A percentile compares a stretch with the other conserved stretches of the same genome.
phyloP scores from a whole-genome alignment of 1,140 invertebrate species.

The Heliconius hermathena region DNA sequence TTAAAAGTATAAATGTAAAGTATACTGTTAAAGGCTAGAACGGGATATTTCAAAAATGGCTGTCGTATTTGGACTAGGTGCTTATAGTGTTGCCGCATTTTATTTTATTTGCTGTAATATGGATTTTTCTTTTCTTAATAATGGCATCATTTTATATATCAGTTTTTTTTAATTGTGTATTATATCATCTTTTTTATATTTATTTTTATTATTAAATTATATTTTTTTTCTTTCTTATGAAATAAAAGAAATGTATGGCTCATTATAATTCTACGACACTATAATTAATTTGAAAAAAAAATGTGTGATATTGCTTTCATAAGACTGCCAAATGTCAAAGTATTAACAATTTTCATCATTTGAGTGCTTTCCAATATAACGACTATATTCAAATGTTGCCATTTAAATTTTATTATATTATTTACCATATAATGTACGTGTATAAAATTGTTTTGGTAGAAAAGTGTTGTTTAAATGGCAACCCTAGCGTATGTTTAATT shows the following conservation, averaged over 20 bases:
- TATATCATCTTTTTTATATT: background rate
- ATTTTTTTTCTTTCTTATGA: background rate
- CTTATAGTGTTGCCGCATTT: slow-evolving; percentile 46
- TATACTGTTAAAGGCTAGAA: slow-evolving; percentile 69
- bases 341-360: slow-evolving; percentile 35
- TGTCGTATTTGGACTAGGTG: slow-evolving; percentile 62
- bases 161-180: background rate
- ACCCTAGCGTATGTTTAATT: background rate
- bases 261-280: slow-evolving; percentile 19
- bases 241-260: background rate
- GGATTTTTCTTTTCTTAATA: background rate
- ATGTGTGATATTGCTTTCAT: slow-evolving; percentile 33
- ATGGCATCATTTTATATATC: slow-evolving; percentile 4
- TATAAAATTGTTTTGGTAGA: slow-evolving; percentile 13
- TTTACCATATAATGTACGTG: slow-evolving; percentile 22
- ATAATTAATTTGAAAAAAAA: slow-evolving; percentile 7
- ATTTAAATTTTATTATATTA: slow-evolving; percentile 31
- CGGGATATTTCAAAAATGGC: slow-evolving; percentile 58
- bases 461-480: slow-evolving; percentile 16
- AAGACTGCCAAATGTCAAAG: slow-evolving; percentile 42
- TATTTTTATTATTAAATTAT: slow-evolving; percentile 9
- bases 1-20: slow-evolving; percentile 45
- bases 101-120: slow-evolving; percentile 26
- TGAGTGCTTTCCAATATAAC: slow-evolving; percentile 20
- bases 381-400: slow-evolving; percentile 33